Evolutionary conservation across 2,888 invertebrate genomes (phyloP), one percentile per base, ranked within the genome.

Genomic region (Busseola fusca): DNA sequence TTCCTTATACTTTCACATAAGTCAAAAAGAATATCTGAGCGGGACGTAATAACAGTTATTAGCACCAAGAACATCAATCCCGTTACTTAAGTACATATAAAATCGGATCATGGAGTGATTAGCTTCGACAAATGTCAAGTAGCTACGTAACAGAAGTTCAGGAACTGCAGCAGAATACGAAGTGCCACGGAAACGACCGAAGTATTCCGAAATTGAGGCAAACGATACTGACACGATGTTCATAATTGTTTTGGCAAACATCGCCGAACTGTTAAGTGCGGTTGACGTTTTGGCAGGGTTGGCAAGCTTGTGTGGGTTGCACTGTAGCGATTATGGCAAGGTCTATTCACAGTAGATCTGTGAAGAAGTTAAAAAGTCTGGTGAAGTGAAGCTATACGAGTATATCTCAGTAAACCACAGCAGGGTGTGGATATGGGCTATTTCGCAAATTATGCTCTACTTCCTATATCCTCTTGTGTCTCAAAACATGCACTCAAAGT

Each of bases 221-320:
- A 78, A 69, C 57, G 42, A 58, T 45, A 18, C 16, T 63, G 54
- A 66, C 60, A 34, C 56, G 59, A 45, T 34, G 64, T 3, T 67
- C 65, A 70, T 54, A 68, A 78, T 78, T 81, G 79, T 78, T 83
- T 81, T 63, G 52, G 76, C 73, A 81, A 81, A 84, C 78, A 75
- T 65, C 58, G 25, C 34, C 25, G 63, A 65, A 80, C 64, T 66
- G 65, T 66, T 64, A 45, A 59, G 25, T 69, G 72, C 21, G 48
- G 56, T 42, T 64, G 57, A 74, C n/a, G 69, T 64, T 64, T 69
- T 42, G 0, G 12, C 5, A 82, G 78, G 82, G 82, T 62, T 82
- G 78, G 21, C 76, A 34, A 27, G 21, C 0, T 60, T 37, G 18
- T 4, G 7, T 12, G 25, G 0, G 0, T 25, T 62, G 7, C 0